Conservation (phyloP, 2,113 vertebrate species). For the Zosterops lateralis region DNA sequence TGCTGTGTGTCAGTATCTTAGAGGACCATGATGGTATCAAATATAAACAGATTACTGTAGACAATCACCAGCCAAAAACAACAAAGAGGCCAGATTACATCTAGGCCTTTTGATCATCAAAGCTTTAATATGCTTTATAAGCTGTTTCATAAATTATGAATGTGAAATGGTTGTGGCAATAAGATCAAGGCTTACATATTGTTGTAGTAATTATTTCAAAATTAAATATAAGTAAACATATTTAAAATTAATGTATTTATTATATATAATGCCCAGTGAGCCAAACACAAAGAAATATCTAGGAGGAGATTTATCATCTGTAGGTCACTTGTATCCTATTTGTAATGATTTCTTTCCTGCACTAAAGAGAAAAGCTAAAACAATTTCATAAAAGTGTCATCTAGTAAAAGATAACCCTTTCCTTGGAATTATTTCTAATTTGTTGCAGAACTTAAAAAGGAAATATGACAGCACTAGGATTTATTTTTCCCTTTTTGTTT, state of each 20-base stretch:
- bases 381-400: slow-evolving; percentile 3
- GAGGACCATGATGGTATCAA: neutral
- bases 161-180: slow-evolving; percentile 41
- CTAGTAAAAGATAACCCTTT: slow-evolving; percentile 16
- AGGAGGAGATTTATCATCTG: slow-evolving; percentile 48
- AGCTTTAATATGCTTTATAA: slow-evolving; percentile 45
- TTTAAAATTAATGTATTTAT: slow-evolving; percentile 59
- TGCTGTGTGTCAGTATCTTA: neutral
- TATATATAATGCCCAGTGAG: slow-evolving; percentile 39
- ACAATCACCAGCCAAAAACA: slow-evolving; percentile 35
- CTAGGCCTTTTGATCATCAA: slow-evolving; percentile 46
- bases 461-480: neutral
- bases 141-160: slow-evolving; percentile 66
- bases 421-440: neutral
- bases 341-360: slow-evolving; percentile 51
- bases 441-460: neutral
- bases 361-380: slow-evolving; percentile 43
- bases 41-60: slow-evolving; percentile 19
- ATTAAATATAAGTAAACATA: slow-evolving; percentile 60
- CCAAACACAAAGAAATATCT: slow-evolving; percentile 49
- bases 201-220: slow-evolving; percentile 61
- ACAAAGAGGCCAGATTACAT: slow-evolving; percentile 42
- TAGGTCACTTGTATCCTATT: slow-evolving; percentile 46
- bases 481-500: neutral
- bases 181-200: slow-evolving; percentile 50